Evolutionary conservation across 1,140 invertebrate species (phyloP).

Genomic region (Brachionus koreanus): DNA sequence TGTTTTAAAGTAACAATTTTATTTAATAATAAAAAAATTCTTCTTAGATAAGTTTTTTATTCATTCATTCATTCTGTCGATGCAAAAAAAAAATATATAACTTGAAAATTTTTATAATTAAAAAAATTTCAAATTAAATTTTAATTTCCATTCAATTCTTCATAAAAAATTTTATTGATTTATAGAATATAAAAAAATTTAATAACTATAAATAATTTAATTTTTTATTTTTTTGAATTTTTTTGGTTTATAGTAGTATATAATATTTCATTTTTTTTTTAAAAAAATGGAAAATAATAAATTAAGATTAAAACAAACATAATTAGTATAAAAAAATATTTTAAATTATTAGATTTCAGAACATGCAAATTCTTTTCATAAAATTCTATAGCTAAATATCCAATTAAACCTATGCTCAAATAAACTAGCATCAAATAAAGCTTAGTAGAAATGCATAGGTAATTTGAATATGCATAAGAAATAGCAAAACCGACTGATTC

Average conservation of each 20-base stretch:
- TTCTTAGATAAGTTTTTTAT: too few relatives aligned
- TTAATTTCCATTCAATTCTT: too few relatives aligned
- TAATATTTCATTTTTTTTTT: neutral
- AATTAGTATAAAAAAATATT: neutral
- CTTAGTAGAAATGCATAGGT: slow-evolving; percentile 80
- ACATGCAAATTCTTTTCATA: neutral
- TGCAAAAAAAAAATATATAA: too few relatives aligned
- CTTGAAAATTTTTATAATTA: too few relatives aligned
- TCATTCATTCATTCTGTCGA: too few relatives aligned
- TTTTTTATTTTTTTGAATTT: neutral
- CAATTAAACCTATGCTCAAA: neutral
- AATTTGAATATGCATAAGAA: slow-evolving; percentile 72
- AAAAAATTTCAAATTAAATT: too few relatives aligned
- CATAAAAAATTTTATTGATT: too few relatives aligned
- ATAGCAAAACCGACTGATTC: slow-evolving; percentile 87
- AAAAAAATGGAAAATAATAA: neutral
- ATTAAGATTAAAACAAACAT: neutral
- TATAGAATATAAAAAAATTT: too few relatives aligned
- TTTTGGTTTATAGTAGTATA: neutral
- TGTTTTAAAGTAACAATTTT: too few relatives aligned
- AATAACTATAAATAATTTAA: too few relatives aligned
- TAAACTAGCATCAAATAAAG: slow-evolving; percentile 73
- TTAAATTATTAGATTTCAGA: neutral
- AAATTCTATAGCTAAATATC: neutral
- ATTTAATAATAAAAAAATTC: too few relatives aligned